Evolutionary conservation across 2,888 invertebrate genomes (phyloP).

Genomic region (Dasypogon diadema): DNA sequence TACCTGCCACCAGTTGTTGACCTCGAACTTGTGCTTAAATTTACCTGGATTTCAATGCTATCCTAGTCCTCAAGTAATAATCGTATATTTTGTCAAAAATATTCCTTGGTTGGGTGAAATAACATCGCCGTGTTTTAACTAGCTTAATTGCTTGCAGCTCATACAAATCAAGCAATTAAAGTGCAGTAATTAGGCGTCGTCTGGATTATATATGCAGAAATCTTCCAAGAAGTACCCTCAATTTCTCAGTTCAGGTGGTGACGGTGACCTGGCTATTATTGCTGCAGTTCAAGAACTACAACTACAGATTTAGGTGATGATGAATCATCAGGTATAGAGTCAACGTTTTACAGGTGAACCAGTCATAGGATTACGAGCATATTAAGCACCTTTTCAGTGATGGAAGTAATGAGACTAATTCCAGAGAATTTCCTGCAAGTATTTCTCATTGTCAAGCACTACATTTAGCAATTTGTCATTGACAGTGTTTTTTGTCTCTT

Average conservation of each 20-base stretch:
- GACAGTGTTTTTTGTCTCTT: constrained; percentile 1
- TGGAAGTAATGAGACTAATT: constrained; percentile 33
- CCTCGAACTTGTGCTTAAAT: too few relatives aligned
- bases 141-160: too few relatives aligned
- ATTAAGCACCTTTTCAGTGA: background rate
- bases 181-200: constrained; percentile 19
- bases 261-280: background rate
- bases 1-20: too few relatives aligned
- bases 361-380: background rate
- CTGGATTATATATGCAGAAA: constrained; percentile 11
- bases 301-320: constrained; percentile 12
- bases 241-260: background rate
- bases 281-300: background rate
- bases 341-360: background rate
- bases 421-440: constrained; percentile 26
- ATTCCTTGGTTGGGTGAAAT: too few relatives aligned
- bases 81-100: too few relatives aligned
- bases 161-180: constrained; percentile 20
- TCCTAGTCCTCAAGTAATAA: too few relatives aligned
- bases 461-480: constrained; percentile 39
- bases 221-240: constrained; percentile 10
- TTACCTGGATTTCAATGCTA: too few relatives aligned
- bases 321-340: constrained; percentile 19
- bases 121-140: too few relatives aligned
- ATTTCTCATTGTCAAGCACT: constrained; percentile 43